Percentiles rank a stretch among this genome's conserved stretches.
phyloP scores from a whole-genome alignment of 1,140 invertebrate species.

The Portunus trituberculatus region DNA sequence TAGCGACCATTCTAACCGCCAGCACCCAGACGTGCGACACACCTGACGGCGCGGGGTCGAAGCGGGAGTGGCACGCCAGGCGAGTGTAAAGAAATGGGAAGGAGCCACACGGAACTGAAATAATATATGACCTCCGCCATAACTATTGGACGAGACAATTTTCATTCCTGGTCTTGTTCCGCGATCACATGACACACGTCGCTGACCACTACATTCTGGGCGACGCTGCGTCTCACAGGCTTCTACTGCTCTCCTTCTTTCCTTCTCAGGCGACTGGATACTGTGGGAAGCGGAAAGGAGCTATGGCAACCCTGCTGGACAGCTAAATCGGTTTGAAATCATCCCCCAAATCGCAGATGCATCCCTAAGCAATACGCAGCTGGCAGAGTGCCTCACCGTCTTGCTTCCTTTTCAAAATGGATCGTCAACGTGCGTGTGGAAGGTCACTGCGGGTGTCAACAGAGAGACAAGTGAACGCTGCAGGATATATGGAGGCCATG shows the following conservation, averaged over 20 bases:
- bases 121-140: constrained; percentile 72
- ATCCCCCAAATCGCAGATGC: constrained; percentile 57
- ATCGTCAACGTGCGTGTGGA: not conserved
- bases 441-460: constrained; percentile 63
- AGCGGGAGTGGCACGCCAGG: not conserved
- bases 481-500: not conserved
- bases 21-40: not conserved
- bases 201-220: constrained; percentile 24
- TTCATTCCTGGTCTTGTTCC: constrained; percentile 56
- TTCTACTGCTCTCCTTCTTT: not conserved
- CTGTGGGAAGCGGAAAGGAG: not conserved
- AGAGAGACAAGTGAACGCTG: not conserved
- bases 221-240: not conserved
- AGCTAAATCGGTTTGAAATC: constrained; percentile 74
- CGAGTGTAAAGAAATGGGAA: constrained; percentile 74
- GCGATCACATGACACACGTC: constrained; percentile 38
- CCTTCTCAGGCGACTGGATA: not conserved
- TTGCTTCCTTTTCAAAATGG: constrained; percentile 42
- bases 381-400: not conserved
- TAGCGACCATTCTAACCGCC: not conserved
- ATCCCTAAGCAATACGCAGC: constrained; percentile 66
- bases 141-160: constrained; percentile 73
- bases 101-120: constrained; percentile 70
- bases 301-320: constrained; percentile 62
- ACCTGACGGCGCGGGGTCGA: not conserved